These are phyloP conservation scores for Knipowitschia caucasica DNA, from an alignment of 2,797 vertebrate genomes.

Conservation along the genomic window DNA sequence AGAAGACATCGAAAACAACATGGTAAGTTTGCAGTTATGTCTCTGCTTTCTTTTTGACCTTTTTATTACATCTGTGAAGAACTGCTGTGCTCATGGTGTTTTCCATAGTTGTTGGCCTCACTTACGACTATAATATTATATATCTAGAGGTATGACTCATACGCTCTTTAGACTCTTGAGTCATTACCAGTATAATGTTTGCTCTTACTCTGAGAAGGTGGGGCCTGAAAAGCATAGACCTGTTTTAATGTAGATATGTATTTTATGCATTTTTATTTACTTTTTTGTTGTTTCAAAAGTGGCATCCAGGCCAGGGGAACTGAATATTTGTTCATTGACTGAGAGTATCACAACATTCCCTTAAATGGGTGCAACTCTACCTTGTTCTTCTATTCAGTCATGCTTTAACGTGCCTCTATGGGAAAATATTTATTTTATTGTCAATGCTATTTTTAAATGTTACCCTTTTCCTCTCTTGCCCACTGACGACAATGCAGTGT, in stretches of 20 bases:
- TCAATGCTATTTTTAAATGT: not conserved
- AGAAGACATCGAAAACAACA: slow-evolving; percentile 71
- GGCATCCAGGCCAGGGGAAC: too few species aligned
- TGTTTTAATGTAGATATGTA: not conserved
- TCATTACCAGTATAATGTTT: not conserved
- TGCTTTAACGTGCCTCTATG: not conserved
- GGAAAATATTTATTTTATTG: not conserved
- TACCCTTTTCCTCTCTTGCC: not conserved
- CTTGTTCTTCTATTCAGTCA: not conserved
- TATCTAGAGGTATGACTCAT: slow-evolving; percentile 3
- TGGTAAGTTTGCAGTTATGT: slow-evolving; percentile 58
- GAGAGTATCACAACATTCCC: not conserved
- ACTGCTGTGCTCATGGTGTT: not conserved
- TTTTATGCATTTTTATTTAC: not conserved
- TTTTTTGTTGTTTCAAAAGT: not conserved
- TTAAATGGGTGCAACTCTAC: not conserved
- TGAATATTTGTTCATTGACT: not conserved
- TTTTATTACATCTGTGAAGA: not conserved
- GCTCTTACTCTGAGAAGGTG: slow-evolving; percentile 5
- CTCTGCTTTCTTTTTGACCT: not conserved
- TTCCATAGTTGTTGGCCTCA: not conserved
- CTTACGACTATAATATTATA: not conserved
- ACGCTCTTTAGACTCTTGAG: slow-evolving; percentile 9
- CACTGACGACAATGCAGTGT: not conserved
- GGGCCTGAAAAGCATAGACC: not conserved